These are phyloP conservation scores for Sparus aurata DNA, from an alignment of 2,797 vertebrate genomes.

Conservation along the genomic window DNA sequence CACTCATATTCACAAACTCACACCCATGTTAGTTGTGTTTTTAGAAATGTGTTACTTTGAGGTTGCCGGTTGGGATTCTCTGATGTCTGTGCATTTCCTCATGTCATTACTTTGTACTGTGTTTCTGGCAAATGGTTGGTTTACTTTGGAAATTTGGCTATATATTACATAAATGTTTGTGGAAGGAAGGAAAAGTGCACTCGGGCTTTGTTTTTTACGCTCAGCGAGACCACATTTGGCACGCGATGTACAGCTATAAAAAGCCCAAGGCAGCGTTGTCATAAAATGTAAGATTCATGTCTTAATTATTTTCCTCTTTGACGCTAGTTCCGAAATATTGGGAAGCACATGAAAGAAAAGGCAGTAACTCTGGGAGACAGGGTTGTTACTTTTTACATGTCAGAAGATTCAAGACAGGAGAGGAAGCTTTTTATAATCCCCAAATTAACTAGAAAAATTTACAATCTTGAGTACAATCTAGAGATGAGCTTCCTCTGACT, in stretches of 20 bases:
- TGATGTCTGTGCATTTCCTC: constrained; percentile 19
- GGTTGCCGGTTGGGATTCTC: constrained; percentile 16
- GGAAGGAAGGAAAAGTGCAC: constrained; percentile 19
- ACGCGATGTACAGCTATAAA: constrained; percentile 10
- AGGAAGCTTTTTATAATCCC: neutral
- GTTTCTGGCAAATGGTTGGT: constrained; percentile 31
- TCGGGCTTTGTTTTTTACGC: constrained; percentile 31
- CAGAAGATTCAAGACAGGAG: neutral
- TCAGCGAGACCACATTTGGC: constrained; percentile 24
- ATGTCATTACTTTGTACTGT: constrained; percentile 21
- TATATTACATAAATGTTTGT: constrained; percentile 29
- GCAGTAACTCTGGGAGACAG: neutral
- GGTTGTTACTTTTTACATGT: neutral
- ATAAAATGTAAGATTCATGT: constrained; percentile 10
- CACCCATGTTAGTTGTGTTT: constrained; percentile 4
- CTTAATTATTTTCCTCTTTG: constrained; percentile 19
- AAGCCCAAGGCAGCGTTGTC: constrained; percentile 8
- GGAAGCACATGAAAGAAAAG: constrained; percentile 10
- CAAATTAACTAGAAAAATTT: constrained; percentile 18
- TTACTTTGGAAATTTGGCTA: constrained; percentile 54
- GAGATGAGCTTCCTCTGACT: constrained; percentile 1
- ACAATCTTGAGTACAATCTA: neutral
- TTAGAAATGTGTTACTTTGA: constrained; percentile 25
- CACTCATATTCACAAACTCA: constrained; percentile 40
- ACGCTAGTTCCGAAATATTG: neutral